Conservation (phyloP, 2,888 invertebrate species). For the Rhodophaea formosa region DNA sequence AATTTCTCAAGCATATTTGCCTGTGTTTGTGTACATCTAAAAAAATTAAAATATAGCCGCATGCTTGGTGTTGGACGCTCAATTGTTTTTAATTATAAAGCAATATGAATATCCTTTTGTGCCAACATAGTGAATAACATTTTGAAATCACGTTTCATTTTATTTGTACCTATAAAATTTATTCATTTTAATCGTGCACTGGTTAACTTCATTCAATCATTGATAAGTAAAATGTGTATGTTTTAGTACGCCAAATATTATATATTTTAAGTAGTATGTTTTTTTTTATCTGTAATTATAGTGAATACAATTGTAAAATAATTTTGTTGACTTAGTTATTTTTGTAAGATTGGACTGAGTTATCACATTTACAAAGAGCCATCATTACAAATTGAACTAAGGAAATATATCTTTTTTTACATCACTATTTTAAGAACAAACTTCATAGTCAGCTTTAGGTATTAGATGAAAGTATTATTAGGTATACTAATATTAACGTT, state of each 20-base stretch:
- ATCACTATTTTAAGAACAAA: conserved; percentile 31
- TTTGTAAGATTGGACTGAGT: background rate
- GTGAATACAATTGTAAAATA: background rate
- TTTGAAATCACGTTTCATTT: conserved; percentile 44
- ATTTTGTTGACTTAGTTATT: background rate
- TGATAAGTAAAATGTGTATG: conserved; percentile 20
- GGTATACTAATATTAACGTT: conserved; percentile 47
- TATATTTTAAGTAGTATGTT: conserved; percentile 1
- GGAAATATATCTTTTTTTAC: conserved; percentile 2
- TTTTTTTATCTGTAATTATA: background rate
- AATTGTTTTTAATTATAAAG: conserved; percentile 33
- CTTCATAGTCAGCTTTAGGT: conserved; percentile 45
- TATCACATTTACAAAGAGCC: background rate
- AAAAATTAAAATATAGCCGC: background rate
- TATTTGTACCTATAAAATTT: conserved; percentile 11
- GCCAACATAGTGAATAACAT: conserved; percentile 24
- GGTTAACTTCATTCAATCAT: conserved; percentile 17
- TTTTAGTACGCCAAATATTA: background rate
- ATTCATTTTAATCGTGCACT: conserved; percentile 24
- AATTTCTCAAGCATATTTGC: background rate
- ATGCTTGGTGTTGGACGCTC: conserved; percentile 14
- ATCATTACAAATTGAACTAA: background rate
- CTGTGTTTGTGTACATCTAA: background rate
- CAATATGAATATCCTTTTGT: conserved; percentile 37
- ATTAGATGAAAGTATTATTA: conserved; percentile 68